Evolutionary conservation across 2,113 vertebrate genomes (phyloP).

Genomic region (Dicaeum eximium): DNA sequence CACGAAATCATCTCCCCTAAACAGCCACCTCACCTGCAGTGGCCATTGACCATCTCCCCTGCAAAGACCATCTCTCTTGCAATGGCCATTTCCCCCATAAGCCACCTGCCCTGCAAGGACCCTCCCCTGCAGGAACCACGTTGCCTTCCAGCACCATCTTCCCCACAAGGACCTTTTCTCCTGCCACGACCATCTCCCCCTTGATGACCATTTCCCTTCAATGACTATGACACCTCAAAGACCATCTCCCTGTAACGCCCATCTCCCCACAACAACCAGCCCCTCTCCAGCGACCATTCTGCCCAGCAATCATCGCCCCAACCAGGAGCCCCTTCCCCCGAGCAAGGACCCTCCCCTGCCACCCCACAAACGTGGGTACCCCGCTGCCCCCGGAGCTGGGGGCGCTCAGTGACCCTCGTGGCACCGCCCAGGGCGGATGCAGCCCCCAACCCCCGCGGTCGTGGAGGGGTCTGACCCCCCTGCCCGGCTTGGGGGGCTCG

Average conservation of each 20-base stretch:
- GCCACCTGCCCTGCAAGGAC: too few relatives aligned
- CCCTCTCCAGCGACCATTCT: neutral
- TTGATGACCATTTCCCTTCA: neutral
- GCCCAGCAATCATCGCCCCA: rapidly evolving
- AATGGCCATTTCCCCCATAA: too few relatives aligned
- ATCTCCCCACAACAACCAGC: neutral
- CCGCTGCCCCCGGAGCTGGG: rapidly evolving
- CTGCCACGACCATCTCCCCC: neutral
- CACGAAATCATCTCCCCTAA: neutral
- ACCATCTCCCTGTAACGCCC: neutral
- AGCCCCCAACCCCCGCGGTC: neutral
- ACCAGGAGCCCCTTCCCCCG: neutral
- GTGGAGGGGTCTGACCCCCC: neutral
- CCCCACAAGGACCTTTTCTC: neutral
- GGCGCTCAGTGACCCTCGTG: neutral
- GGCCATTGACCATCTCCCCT: neutral
- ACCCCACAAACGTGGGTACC: neutral
- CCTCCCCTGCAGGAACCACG: too few relatives aligned
- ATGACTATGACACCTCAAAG: too few relatives aligned
- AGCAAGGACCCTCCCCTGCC: neutral
- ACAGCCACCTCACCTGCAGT: neutral
- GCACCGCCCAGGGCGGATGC: rapidly evolving
- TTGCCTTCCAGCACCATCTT: too few relatives aligned
- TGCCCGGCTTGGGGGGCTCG: neutral
- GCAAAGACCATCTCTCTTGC: too few relatives aligned